phyloP scores from a whole-genome alignment of 1,140 invertebrate genomes.

The Bombus polaris region DNA sequence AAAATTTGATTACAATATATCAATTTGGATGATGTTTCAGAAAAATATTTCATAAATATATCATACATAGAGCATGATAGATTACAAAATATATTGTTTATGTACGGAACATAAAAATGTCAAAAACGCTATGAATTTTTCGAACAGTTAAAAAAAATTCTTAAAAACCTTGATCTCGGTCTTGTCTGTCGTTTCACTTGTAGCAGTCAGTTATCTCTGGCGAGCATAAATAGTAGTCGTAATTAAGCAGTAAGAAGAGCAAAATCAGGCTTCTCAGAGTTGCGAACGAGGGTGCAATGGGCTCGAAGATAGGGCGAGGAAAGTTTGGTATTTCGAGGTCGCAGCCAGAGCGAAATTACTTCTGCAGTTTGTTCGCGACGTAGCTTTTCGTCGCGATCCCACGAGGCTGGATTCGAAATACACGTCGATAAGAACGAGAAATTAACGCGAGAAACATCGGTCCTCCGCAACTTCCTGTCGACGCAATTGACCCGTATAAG shows the following conservation, averaged over 20 bases:
- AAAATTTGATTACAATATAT: no score
- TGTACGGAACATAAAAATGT: neutral
- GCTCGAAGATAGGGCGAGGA: slow-evolving; percentile 17
- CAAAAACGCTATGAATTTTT: neutral
- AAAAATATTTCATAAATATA: no score
- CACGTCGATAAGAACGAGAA: slow-evolving; percentile 20
- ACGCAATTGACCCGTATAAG: neutral
- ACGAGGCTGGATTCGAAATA: neutral
- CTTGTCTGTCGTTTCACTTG: neutral
- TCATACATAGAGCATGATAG: no score
- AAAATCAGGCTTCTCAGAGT: neutral
- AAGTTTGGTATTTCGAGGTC: slow-evolving; percentile 59
- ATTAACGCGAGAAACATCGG: slow-evolving; percentile 48
- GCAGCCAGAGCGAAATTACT: slow-evolving; percentile 60
- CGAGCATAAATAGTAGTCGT: neutral
- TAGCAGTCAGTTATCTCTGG: neutral
- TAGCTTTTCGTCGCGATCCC: neutral
- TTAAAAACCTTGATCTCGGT: neutral
- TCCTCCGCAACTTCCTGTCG: slow-evolving; percentile 1
- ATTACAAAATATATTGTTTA: no score
- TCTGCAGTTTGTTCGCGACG: slow-evolving; percentile 51
- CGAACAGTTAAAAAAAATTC: neutral
- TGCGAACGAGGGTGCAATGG: slow-evolving; percentile 18
- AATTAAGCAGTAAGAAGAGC: neutral
- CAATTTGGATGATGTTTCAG: no score